These are phyloP conservation scores for Novumbra hubbsi DNA, from an alignment of 2,797 vertebrate species.

Conservation along the genomic window DNA sequence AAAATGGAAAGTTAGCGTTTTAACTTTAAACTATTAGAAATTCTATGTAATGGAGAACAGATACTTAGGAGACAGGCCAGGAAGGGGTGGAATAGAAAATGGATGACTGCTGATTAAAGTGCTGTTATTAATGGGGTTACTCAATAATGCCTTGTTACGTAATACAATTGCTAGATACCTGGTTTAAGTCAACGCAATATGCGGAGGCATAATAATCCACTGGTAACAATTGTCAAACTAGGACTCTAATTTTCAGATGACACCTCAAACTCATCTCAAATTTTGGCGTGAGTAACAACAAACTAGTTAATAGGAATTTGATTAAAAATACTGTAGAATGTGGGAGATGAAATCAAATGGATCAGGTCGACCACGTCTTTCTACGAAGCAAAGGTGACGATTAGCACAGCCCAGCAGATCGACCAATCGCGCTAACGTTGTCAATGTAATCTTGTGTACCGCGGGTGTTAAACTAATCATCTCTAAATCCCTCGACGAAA, in stretches of 20 bases:
- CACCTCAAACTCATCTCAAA: neutral
- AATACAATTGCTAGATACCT: neutral
- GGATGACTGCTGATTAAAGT: neutral
- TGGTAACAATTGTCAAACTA: neutral
- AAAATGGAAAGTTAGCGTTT: neutral
- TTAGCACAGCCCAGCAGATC: no score
- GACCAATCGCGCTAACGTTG: no score
- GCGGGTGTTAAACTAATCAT: no score
- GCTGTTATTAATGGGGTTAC: conserved; percentile 22
- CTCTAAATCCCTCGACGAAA: no score
- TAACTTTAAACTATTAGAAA: neutral
- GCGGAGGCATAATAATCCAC: neutral
- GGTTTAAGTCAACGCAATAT: neutral
- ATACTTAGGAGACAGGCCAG: neutral
- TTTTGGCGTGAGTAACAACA: neutral
- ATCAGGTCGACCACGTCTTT: no score
- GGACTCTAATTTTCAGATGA: neutral
- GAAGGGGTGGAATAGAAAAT: neutral
- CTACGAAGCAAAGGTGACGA: no score
- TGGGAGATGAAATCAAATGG: no score
- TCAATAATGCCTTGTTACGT: neutral
- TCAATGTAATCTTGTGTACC: no score
- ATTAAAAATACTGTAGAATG: neutral
- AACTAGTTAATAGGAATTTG: neutral
- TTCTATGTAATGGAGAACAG: neutral